Evolutionary conservation across 2,113 vertebrate genomes (phyloP).

Genomic region (Myrmecobius fasciatus): DNA sequence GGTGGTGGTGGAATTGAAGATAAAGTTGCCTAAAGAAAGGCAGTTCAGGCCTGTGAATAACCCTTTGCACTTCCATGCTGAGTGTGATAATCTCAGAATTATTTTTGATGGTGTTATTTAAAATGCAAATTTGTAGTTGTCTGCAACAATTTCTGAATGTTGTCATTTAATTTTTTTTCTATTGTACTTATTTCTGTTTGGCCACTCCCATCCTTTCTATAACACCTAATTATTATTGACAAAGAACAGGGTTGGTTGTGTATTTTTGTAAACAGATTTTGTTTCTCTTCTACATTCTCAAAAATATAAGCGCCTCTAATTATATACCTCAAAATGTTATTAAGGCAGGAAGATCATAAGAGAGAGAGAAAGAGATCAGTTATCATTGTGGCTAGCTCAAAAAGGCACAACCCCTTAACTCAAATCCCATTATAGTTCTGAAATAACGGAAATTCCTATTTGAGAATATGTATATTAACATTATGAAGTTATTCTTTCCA

Average conservation of each 20-base stretch:
- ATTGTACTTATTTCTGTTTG: constrained; percentile 13
- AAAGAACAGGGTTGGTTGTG: constrained; percentile 38
- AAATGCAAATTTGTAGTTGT: constrained; percentile 34
- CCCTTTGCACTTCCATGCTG: not conserved
- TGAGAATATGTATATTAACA: constrained; percentile 47
- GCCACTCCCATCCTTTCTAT: not conserved
- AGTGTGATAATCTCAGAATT: not conserved
- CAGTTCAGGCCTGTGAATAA: not conserved
- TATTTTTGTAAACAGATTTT: not conserved
- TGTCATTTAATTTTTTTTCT: constrained; percentile 22
- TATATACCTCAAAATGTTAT: constrained; percentile 13
- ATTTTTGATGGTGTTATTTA: constrained; percentile 38
- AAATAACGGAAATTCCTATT: constrained; percentile 8
- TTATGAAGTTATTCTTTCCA: constrained; percentile 28
- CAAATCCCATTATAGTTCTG: constrained; percentile 32
- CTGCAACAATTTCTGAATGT: constrained; percentile 28
- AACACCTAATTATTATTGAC: constrained; percentile 7
- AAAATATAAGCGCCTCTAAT: not conserved
- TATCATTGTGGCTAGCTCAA: constrained; percentile 22
- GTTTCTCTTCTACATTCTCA: constrained; percentile 18
- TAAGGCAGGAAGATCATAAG: constrained; percentile 36
- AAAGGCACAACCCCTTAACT: constrained; percentile 46
- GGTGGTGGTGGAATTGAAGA: not conserved
- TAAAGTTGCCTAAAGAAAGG: not conserved
- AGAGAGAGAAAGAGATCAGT: constrained; percentile 13